phyloP scores from a whole-genome alignment of 2,113 vertebrate genomes.

The Stegastes partitus region DNA sequence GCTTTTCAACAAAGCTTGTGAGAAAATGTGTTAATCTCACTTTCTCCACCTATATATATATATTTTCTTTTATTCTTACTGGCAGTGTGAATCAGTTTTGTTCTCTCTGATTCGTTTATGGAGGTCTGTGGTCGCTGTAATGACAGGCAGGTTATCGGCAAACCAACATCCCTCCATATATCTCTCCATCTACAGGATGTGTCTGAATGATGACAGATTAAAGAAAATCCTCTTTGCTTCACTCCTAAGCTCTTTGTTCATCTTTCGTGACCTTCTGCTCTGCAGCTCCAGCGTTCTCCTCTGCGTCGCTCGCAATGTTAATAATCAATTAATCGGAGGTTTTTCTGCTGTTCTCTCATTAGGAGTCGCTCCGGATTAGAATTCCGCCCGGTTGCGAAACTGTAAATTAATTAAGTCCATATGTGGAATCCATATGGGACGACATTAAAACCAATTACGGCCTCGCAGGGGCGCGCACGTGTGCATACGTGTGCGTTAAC shows the following conservation, averaged over 20 bases:
- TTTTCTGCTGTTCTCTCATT: neutral
- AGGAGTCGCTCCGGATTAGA: neutral
- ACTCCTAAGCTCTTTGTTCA: conserved; percentile 25
- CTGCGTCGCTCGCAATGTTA: neutral
- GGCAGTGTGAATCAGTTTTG: no score
- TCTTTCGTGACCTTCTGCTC: neutral
- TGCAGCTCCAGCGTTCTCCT: neutral
- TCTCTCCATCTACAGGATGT: conserved; percentile 47
- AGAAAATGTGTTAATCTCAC: no score
- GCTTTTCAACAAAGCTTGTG: no score
- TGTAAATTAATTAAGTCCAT: conserved; percentile 41
- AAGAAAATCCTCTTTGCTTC: conserved; percentile 45
- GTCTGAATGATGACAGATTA: conserved; percentile 53
- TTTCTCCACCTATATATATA: no score
- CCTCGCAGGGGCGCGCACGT: conserved; percentile 5
- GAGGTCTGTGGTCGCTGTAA: no score
- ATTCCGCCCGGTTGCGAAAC: conserved; percentile 15
- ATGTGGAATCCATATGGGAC: conserved; percentile 50
- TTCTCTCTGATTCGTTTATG: no score
- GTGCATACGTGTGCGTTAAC: neutral
- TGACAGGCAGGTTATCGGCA: no score
- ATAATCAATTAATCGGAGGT: conserved; percentile 8
- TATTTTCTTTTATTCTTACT: no score
- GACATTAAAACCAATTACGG: conserved; percentile 45
- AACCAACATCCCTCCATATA: conserved; percentile 16